Evolutionary conservation across 2,888 invertebrate genomes (phyloP).

Genomic region (Philhelius pedissequus): DNA sequence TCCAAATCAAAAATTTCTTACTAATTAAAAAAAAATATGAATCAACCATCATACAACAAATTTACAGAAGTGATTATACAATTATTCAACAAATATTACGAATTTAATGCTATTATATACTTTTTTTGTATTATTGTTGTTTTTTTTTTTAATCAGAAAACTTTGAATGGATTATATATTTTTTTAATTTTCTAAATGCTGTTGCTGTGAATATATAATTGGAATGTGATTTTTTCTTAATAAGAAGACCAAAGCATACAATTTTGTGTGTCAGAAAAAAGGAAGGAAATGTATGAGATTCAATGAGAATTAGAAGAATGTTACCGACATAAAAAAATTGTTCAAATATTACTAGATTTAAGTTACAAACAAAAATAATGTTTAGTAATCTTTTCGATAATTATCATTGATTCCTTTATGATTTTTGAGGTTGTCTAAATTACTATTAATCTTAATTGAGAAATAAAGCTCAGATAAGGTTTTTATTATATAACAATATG

Average conservation of each 20-base stretch:
- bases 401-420: slow-evolving; percentile 20
- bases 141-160: background rate
- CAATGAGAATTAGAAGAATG: background rate
- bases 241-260: slow-evolving; percentile 1
- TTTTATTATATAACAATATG: background rate
- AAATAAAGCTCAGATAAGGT: slow-evolving; percentile 4
- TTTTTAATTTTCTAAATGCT: background rate
- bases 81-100: slow-evolving; percentile 3
- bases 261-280: slow-evolving; percentile 1
- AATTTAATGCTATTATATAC: slow-evolving; percentile 31
- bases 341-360: slow-evolving; percentile 56
- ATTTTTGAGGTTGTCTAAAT: slow-evolving; percentile 22
- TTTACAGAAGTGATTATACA: background rate
- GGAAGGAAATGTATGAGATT: background rate
- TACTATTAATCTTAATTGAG: slow-evolving; percentile 38
- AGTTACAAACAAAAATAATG: background rate
- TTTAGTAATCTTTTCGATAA: background rate
- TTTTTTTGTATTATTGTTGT: background rate
- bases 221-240: slow-evolving; percentile 38
- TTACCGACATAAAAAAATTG: slow-evolving; percentile 14
- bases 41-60: background rate
- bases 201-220: slow-evolving; percentile 23
- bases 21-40: background rate
- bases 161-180: background rate
- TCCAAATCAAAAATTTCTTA: background rate